phyloP scores from a whole-genome alignment of 2,888 invertebrate genomes.

The Eupeodes luniger region DNA sequence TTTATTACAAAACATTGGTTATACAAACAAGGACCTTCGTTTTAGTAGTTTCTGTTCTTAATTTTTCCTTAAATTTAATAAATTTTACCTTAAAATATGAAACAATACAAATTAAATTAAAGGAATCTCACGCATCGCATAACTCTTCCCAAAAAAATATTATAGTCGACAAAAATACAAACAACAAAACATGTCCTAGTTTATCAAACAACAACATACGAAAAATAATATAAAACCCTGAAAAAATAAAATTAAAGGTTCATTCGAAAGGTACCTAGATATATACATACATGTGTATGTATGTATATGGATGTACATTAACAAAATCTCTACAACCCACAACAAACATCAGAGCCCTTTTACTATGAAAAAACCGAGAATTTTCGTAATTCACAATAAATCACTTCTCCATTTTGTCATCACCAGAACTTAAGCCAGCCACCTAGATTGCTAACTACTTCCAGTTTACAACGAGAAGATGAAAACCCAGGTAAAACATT shows the following conservation, averaged over 20 bases:
- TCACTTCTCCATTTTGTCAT: conserved; percentile 64
- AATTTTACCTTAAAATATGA: background rate
- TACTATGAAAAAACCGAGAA: conserved; percentile 21
- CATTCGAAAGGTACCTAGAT: too few species aligned
- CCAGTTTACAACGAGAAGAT: conserved; percentile 53
- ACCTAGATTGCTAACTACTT: conserved; percentile 70
- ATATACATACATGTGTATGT: too few species aligned
- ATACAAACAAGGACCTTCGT: too few species aligned
- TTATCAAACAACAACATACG: conserved; percentile 22
- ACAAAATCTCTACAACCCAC: conserved; percentile 7
- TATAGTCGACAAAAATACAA: background rate
- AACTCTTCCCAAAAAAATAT: background rate
- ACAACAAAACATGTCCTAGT: conserved; percentile 8
- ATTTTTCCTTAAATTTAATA: too few species aligned
- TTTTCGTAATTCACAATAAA: conserved; percentile 67
- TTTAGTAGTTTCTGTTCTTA: too few species aligned
- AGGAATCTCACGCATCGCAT: background rate
- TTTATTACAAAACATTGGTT: too few species aligned
- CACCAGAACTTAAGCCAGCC: conserved; percentile 62
- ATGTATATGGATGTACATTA: background rate
- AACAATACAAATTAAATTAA: background rate
- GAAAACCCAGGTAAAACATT: conserved; percentile 41
- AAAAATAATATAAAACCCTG: background rate
- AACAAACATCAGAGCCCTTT: background rate
- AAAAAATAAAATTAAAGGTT: background rate